These are phyloP conservation scores for Trichomalopsis sarcophagae DNA, from an alignment of 1,140 invertebrate species.

Conservation along the genomic window DNA sequence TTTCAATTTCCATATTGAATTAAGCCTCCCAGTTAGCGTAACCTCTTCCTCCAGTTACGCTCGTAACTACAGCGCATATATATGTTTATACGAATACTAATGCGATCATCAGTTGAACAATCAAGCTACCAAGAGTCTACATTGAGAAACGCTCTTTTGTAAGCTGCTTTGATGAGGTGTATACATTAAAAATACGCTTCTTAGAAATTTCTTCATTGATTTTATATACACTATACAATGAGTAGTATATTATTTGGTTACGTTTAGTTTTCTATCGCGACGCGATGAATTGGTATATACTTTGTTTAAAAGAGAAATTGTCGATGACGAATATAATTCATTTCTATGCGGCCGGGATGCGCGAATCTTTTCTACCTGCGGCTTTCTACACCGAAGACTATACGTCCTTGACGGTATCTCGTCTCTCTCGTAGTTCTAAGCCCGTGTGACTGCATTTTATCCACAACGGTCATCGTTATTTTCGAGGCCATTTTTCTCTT, in stretches of 20 bases:
- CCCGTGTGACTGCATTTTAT: background rate
- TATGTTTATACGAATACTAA: background rate
- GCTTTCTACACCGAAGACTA: background rate
- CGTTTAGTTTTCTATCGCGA: too few species aligned
- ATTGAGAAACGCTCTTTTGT: conserved; percentile 14
- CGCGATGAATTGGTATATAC: too few species aligned
- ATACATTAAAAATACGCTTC: conserved; percentile 9
- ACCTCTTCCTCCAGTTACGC: background rate
- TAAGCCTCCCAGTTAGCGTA: background rate
- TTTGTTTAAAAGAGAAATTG: too few species aligned
- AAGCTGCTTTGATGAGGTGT: too few species aligned
- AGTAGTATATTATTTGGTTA: too few species aligned
- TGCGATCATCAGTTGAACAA: background rate
- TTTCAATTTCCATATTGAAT: conserved; percentile 41
- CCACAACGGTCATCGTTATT: conserved; percentile 13
- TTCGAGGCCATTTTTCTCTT: conserved; percentile 9
- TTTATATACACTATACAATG: background rate
- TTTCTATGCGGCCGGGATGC: too few species aligned
- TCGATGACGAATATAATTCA: too few species aligned
- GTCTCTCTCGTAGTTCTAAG: background rate
- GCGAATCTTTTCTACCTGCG: conserved; percentile 15
- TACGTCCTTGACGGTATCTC: conserved; percentile 6
- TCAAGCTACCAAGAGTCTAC: background rate
- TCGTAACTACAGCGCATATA: background rate
- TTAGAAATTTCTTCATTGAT: conserved; percentile 12